Base-by-base conservation (phyloP, 2,113 vertebrate species). In the Coptodon bakossiorum region DNA sequence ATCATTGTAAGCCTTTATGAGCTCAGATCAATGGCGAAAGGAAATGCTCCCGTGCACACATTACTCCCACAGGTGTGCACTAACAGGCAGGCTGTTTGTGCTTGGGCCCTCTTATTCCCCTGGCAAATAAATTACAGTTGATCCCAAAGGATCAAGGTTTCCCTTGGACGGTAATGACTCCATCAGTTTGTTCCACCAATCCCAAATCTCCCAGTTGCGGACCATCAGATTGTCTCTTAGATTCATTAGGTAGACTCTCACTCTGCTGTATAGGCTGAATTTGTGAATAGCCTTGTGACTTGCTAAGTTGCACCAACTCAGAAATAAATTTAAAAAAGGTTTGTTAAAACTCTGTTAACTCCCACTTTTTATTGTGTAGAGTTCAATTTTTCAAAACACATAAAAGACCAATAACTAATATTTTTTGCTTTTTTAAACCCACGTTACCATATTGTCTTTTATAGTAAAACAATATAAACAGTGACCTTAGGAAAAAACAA, bases 1-100 rank as follows among this genome's bases (percentile, higher is more conserved):
- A 86, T 94, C 92, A 90, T 86, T 86, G 84, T 85, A 79, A 82
- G 86, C 80, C 57, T 91, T 84, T 89, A 82, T 86, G 87, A 87
- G 88, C 80, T 78, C 91, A 43, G 90, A 95, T 95, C 93, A 92
- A 93, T 95, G 84, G 50, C 16, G 3, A 83, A 82, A 88, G 86
- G 59, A 86, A 93, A 88, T 43, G 76, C 82, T 90, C 38, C 78
- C 19, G 3, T 81, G 89, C 45, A 73, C 86, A 84, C 80, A 84
- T 85, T 86, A 91, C 83, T 94, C 86, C 85, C 90, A 87, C 86
- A 86, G 81, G 91, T 90, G 88, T 82, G 88, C 54, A 81, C n/a
- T 78, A 81, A 86, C 40, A 54, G 52, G 45, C 50, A 9, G 22
- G 5, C 43, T 88, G 82, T 80, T 68, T 83, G 68, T 52, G 50